Percentiles rank a stretch among this genome's conserved stretches.
Conservation (phyloP, 1,140 invertebrate genomes). For the Eumaeus atala region DNA sequence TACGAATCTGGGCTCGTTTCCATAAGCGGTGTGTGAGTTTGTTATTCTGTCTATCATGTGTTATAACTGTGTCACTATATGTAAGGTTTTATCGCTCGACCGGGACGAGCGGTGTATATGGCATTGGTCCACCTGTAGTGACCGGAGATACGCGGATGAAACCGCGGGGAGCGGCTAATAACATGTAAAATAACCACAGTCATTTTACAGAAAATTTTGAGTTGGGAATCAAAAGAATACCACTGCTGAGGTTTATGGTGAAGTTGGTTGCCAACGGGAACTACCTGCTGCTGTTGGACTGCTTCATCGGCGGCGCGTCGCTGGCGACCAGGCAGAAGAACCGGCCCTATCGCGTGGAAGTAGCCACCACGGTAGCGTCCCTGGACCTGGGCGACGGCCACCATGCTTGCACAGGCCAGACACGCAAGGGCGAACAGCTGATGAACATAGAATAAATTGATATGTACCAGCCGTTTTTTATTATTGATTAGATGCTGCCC, state of each 20-base stretch:
- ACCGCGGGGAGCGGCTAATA: too few species aligned
- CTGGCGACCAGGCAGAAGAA: slow-evolving; percentile 29
- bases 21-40: too few species aligned
- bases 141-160: too few species aligned
- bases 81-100: too few species aligned
- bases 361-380: slow-evolving; percentile 22
- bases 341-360: slow-evolving; percentile 28
- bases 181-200: neutral
- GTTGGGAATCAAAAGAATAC: slow-evolving; percentile 32
- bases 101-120: too few species aligned
- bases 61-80: too few species aligned
- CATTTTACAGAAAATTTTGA: slow-evolving; percentile 29
- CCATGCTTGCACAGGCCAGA: slow-evolving; percentile 35
- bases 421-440: slow-evolving; percentile 37
- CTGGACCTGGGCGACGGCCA: slow-evolving; percentile 36
- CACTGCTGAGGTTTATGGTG: slow-evolving; percentile 43
- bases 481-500: too few species aligned
- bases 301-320: slow-evolving; percentile 31
- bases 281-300: slow-evolving; percentile 50
- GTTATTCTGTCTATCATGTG: too few species aligned
- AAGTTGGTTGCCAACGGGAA: slow-evolving; percentile 39
- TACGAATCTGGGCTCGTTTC: too few species aligned
- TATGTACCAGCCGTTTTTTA: too few species aligned
- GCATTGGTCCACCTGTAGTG: too few species aligned
- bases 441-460: too few species aligned